Evolutionary conservation across 2,888 invertebrate species (phyloP), one percentile per base, ranked within the genome.

Genomic region (Noctua pronuba): DNA sequence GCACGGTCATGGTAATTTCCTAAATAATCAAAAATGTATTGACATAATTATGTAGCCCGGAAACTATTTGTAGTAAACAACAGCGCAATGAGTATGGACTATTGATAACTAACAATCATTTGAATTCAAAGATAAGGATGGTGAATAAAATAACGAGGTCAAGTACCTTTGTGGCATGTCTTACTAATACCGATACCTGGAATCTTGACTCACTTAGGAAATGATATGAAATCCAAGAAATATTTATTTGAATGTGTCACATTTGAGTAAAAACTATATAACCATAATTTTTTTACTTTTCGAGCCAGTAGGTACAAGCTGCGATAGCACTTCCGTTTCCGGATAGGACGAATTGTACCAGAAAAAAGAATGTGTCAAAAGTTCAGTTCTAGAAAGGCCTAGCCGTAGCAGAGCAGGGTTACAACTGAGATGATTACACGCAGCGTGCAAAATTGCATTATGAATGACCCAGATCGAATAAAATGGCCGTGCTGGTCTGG

Each of bases 101-200:
- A 68, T 76, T 58, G 80, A 80, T 82, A 82, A 68, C 46, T 55
- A 55, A 58, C 64, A 68, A 82, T 82, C 68, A 41, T 62, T 68
- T n/a, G n/a, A n/a, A n/a, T n/a, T 77, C 58, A 41, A 58, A 76
- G 79, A 80, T 80, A 76, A 49, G 38, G 24, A 65, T 75, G 24
- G 6, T 69, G 82, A 79, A 82, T 65, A 41, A 80, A 77, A 70
- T 31, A 83, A 52, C 58, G 82, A 77, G 83, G 77, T 80, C 83
- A 80, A 80, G 80, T 65, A 35, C 38, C 41, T 77, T 16, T 55
- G 18, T 18, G n/a, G 62, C 62, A 68, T 52, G 67, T 41, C 16
- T 58, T 44, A 80, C 52, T 65, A 41, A 79, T 77, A 31, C 60
- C 18, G 24, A 55, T 80, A 80, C 44, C 24, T 58, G 7, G 21